Percentiles rank a stretch among this genome's conserved stretches.
These are phyloP conservation scores for Siniperca undulata DNA, from an alignment of 2,797 vertebrate species.

Conservation along the genomic window DNA sequence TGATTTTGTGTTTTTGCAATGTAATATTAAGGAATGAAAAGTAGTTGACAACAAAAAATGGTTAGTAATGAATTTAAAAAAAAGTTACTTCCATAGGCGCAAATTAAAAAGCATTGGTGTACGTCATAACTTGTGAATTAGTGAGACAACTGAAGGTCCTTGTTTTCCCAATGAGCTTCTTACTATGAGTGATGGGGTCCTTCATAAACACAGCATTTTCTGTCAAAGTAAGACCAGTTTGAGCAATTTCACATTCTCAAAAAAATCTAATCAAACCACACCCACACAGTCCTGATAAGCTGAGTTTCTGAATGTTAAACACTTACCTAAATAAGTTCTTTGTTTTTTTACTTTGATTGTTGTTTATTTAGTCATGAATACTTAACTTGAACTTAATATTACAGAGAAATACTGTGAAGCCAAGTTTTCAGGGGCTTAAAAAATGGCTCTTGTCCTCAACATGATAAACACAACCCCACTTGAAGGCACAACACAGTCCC, in stretches of 20 bases:
- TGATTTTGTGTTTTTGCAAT: too few relatives aligned
- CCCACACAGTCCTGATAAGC: background rate
- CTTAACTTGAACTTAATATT: background rate
- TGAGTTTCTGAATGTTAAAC: background rate
- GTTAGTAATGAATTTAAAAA: too few relatives aligned
- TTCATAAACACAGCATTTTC: background rate
- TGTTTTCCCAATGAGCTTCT: background rate
- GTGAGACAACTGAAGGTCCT: background rate
- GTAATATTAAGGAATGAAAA: too few relatives aligned
- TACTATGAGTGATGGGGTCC: background rate
- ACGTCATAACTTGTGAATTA: background rate
- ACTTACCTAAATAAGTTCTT: background rate
- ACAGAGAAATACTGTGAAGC: background rate
- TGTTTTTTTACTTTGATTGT: background rate
- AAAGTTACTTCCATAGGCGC: too few relatives aligned
- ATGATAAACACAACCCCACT: background rate
- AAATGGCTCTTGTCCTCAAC: background rate
- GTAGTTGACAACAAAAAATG: too few relatives aligned
- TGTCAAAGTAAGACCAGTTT: too few relatives aligned
- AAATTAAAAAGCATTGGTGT: too few relatives aligned
- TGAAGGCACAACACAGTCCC: background rate
- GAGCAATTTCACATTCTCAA: background rate
- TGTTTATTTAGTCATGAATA: conserved; percentile 5
- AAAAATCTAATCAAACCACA: background rate
- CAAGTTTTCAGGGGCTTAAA: background rate